Percentiles rank a stretch among this genome's conserved stretches.
Conservation (phyloP, 2,888 invertebrate genomes). For the Lampropteryx suffumata region DNA sequence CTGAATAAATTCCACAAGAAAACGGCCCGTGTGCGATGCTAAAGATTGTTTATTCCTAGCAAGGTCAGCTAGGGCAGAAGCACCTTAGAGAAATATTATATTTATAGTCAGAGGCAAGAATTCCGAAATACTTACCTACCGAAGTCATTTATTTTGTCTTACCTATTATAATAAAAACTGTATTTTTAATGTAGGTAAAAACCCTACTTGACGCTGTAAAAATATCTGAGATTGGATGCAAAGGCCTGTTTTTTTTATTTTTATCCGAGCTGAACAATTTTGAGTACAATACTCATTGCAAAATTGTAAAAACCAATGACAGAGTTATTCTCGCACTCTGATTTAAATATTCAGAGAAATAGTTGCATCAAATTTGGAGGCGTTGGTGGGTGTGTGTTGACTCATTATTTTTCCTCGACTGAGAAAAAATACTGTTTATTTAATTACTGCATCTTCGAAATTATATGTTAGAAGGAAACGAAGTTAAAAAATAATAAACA, state of each 20-base stretch:
- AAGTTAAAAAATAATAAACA: neutral
- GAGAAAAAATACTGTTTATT: too few relatives aligned
- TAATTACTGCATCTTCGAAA: neutral
- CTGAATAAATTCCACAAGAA: slow-evolving; percentile 22
- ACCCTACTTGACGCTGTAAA: too few relatives aligned
- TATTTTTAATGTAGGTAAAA: too few relatives aligned
- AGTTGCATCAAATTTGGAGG: slow-evolving; percentile 22
- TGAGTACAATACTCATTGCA: too few relatives aligned
- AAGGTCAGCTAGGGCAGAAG: slow-evolving; percentile 43
- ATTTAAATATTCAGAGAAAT: slow-evolving; percentile 26
- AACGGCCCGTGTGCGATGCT: slow-evolving; percentile 23
- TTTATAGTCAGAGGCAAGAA: too few relatives aligned
- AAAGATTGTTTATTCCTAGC: slow-evolving; percentile 42
- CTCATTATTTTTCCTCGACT: slow-evolving; percentile 21
- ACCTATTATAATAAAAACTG: too few relatives aligned
- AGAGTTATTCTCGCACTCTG: neutral
- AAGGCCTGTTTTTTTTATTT: too few relatives aligned
- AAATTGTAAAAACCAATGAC: neutral
- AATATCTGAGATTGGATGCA: too few relatives aligned
- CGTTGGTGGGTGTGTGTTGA: slow-evolving; percentile 28
- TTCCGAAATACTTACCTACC: too few relatives aligned
- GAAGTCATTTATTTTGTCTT: too few relatives aligned
- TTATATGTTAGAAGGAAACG: too few relatives aligned
- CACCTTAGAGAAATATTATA: neutral
- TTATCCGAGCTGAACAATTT: too few relatives aligned